Evolutionary conservation across 2,113 vertebrate genomes (phyloP).

Genomic region (Gavia stellata): DNA sequence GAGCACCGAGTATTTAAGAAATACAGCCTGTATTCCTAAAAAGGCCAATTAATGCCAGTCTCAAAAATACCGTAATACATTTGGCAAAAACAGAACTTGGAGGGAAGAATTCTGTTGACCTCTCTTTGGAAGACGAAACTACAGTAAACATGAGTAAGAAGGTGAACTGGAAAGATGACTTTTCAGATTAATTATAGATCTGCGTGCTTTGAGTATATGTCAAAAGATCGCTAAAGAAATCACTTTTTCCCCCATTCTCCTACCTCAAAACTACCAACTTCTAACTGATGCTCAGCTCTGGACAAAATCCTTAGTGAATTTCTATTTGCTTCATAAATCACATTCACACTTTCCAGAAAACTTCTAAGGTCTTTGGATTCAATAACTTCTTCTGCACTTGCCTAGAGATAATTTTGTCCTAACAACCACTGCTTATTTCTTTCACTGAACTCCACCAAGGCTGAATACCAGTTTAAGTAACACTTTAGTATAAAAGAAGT

Average conservation of each 20-base stretch:
- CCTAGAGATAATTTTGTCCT: background rate
- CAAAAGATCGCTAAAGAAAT: background rate
- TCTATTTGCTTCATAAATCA: background rate
- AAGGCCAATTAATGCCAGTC: background rate
- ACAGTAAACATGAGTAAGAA: fast-evolving
- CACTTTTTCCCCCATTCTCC: background rate
- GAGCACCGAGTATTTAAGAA: background rate
- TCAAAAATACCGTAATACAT: background rate
- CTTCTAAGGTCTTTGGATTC: background rate
- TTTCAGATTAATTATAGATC: background rate
- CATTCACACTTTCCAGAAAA: background rate
- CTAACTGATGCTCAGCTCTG: background rate
- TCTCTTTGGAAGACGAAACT: background rate
- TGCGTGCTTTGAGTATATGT: fast-evolving
- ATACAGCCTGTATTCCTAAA: background rate
- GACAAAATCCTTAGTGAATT: background rate
- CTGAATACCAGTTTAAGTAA: background rate
- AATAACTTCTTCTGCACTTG: background rate
- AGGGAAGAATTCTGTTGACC: background rate
- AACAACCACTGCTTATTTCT: background rate
- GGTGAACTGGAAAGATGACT: background rate
- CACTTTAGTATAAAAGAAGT: background rate
- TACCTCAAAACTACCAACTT: background rate
- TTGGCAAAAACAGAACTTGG: background rate
- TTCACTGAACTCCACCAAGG: background rate